Percentiles rank a stretch among this genome's conserved stretches.
These are phyloP conservation scores for Gymnoscopelus microlampas DNA, from an alignment of 2,797 vertebrate genomes.

Conservation along the genomic window DNA sequence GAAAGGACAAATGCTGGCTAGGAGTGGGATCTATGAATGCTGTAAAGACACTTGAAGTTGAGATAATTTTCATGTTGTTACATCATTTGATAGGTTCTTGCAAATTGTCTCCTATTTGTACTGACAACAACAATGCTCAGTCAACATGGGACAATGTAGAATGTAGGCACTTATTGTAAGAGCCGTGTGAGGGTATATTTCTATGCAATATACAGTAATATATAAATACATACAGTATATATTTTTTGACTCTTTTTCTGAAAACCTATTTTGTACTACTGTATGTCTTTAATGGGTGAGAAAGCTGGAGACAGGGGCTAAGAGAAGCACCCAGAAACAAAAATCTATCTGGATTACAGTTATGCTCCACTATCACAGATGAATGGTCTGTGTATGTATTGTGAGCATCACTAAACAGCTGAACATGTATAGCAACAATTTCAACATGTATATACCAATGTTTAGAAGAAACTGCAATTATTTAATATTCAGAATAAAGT, in stretches of 20 bases:
- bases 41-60: conserved; percentile 8
- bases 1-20: conserved; percentile 2
- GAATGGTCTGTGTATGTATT: conserved; percentile 15
- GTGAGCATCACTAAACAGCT: conserved; percentile 38
- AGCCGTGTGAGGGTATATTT: conserved; percentile 38
- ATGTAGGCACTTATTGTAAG: conserved; percentile 24
- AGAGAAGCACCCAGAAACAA: conserved; percentile 24
- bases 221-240: conserved; percentile 37
- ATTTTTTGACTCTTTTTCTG: conserved; percentile 53
- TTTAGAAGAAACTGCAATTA: conserved; percentile 43
- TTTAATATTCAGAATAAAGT: conserved; percentile 10
- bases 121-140: conserved; percentile 4
- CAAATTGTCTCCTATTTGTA: conserved; percentile 2
- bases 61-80: no score
- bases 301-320: conserved; percentile 36
- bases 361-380: conserved; percentile 13
- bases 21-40: conserved; percentile 9
- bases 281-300: conserved; percentile 42
- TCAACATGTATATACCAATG: conserved; percentile 32
- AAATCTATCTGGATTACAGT: conserved; percentile 32
- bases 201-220: conserved; percentile 58
- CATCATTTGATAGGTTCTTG: no score
- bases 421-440: conserved; percentile 11
- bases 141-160: conserved; percentile 43
- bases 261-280: conserved; percentile 70